These are phyloP conservation scores for Plumapathes pennacea DNA, from an alignment of 92 coral and sea anemone species.

Conservation along the genomic window DNA sequence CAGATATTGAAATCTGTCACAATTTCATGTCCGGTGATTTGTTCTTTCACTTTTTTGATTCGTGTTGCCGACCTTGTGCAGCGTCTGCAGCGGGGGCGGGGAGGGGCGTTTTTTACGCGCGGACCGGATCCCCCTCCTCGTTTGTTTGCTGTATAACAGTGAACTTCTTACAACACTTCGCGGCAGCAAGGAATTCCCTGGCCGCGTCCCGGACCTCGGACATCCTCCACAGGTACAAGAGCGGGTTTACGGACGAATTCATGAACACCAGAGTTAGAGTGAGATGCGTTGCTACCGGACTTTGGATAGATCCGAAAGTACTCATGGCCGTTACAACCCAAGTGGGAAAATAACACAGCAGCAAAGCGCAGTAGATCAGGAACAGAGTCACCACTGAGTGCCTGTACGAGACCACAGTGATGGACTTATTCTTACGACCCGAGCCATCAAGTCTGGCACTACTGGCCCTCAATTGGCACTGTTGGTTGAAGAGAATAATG, in stretches of 20 bases:
- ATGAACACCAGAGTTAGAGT: slow-evolving; percentile 8
- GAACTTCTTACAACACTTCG: no score
- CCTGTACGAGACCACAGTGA: neutral
- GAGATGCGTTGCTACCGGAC: slow-evolving; percentile 1
- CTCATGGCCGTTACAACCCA: slow-evolving; percentile 3
- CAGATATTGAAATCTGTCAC: no score
- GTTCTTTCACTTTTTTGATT: no score
- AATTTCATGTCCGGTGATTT: no score
- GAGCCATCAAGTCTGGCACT: no score
- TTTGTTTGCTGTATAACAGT: no score
- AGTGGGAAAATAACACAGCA: slow-evolving; percentile 1
- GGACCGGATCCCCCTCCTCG: no score
- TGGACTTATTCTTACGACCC: neutral
- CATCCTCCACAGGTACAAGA: slow-evolving; percentile 5
- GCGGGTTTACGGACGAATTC: slow-evolving; percentile 11
- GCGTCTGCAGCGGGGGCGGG: no score
- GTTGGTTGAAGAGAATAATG: neutral
- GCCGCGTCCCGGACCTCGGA: slow-evolving; percentile 4
- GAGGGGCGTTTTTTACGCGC: no score
- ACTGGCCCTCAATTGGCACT: neutral
- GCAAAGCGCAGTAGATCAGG: slow-evolving; percentile 1
- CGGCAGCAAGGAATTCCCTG: no score
- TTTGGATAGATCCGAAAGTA: neutral
- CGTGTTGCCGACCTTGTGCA: no score
- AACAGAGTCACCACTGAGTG: slow-evolving; percentile 7